phyloP scores from a whole-genome alignment of 1,140 invertebrate genomes.

The Drosophila ambigua region DNA sequence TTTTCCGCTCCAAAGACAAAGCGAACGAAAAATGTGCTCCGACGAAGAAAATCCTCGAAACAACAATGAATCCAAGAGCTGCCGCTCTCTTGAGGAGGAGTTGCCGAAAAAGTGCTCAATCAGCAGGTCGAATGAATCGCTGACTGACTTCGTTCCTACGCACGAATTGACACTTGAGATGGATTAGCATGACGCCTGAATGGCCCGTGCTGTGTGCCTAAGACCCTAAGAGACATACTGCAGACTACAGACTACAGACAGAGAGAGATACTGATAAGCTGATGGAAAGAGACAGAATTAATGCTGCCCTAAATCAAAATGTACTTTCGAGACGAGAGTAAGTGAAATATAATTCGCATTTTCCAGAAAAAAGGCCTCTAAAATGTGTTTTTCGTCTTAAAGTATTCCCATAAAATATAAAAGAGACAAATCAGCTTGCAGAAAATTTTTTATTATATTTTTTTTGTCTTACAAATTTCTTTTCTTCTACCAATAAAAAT shows the following conservation, averaged over 20 bases:
- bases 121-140: conserved; percentile 70
- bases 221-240: conserved; percentile 2
- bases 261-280: conserved; percentile 2
- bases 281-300: too few relatives aligned
- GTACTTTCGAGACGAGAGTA: too few relatives aligned
- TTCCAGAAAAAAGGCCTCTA: too few relatives aligned
- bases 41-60: neutral
- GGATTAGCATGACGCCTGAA: conserved; percentile 68
- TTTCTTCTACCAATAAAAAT: too few relatives aligned
- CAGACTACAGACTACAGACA: neutral
- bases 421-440: too few relatives aligned
- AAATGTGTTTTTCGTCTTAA: too few relatives aligned
- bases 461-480: too few relatives aligned
- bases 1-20: conserved; percentile 63
- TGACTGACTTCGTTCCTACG: conserved; percentile 68
- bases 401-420: too few relatives aligned
- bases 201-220: conserved; percentile 5
- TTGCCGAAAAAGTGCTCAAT: conserved; percentile 69
- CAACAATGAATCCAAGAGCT: conserved; percentile 26
- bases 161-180: conserved; percentile 80
- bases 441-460: too few relatives aligned
- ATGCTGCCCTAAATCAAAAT: too few relatives aligned
- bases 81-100: conserved; percentile 7
- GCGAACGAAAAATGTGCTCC: conserved; percentile 7
- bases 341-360: too few relatives aligned